phyloP scores from a whole-genome alignment of 2,888 invertebrate species.

The Vanessa cardui region DNA sequence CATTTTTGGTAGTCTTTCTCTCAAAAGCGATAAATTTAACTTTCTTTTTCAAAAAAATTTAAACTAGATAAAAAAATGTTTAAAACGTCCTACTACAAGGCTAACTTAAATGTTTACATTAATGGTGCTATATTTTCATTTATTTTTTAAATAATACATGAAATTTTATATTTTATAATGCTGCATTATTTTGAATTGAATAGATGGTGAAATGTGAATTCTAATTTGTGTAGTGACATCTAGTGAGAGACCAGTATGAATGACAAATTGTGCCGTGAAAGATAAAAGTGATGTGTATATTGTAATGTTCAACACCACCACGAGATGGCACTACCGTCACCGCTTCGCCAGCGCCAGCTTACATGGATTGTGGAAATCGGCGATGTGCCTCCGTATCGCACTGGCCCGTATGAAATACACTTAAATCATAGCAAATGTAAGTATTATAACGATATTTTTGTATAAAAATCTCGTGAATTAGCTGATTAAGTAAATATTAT shows the following conservation, averaged over 20 bases:
- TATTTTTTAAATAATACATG: no score
- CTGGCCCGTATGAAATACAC: slow-evolving; percentile 77
- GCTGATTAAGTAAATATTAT: no score
- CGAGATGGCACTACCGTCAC: slow-evolving; percentile 61
- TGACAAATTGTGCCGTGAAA: slow-evolving; percentile 5
- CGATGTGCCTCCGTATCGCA: slow-evolving; percentile 65
- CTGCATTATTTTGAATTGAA: not conserved
- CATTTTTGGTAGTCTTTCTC: no score
- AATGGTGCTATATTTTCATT: no score
- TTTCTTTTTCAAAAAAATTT: no score
- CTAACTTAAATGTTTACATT: no score
- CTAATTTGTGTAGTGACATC: slow-evolving; percentile 34
- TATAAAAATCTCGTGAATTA: no score
- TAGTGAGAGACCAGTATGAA: slow-evolving; percentile 25
- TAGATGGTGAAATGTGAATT: not conserved
- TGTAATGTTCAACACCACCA: slow-evolving; percentile 25
- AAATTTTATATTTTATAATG: no score
- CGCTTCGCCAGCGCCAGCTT: slow-evolving; percentile 63
- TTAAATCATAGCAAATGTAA: slow-evolving; percentile 79
- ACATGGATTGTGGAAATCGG: slow-evolving; percentile 81
- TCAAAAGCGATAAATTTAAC: no score
- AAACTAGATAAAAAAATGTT: no score
- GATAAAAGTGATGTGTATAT: slow-evolving; percentile 1
- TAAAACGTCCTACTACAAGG: no score
- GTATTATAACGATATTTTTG: slow-evolving; percentile 41